Conservation (phyloP, 2,888 invertebrate genomes). For the Himalopsyche tibetana region DNA sequence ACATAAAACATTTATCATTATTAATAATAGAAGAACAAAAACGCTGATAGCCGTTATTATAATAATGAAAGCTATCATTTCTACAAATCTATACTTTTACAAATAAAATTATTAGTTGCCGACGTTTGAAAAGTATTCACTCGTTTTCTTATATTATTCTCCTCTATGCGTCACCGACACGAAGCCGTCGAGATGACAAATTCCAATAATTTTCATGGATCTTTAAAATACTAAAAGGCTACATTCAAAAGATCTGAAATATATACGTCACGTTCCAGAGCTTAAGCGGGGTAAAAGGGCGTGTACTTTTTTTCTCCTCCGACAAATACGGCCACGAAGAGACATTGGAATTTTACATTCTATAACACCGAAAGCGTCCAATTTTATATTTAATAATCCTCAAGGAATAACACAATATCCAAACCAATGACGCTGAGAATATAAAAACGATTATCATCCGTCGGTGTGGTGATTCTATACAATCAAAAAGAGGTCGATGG, state of each 20-base stretch:
- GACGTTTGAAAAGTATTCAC: slow-evolving; percentile 37
- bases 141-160: slow-evolving; percentile 39
- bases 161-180: slow-evolving; percentile 26
- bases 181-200: not conserved
- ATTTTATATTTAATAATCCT: not conserved
- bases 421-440: not conserved
- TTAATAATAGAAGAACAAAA: slow-evolving; percentile 39
- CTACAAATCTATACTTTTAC: slow-evolving; percentile 28
- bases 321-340: not conserved
- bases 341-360: slow-evolving; percentile 7
- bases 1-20: slow-evolving; percentile 44
- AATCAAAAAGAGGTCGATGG: no score
- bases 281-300: not conserved
- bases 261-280: not conserved
- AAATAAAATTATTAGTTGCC: slow-evolving; percentile 49
- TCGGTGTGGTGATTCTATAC: no score
- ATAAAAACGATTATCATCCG: not conserved
- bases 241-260: slow-evolving; percentile 16
- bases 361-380: slow-evolving; percentile 28
- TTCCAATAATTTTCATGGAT: slow-evolving; percentile 5
- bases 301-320: not conserved
- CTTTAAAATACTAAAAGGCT: slow-evolving; percentile 29
- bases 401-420: not conserved
- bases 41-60: slow-evolving; percentile 2
- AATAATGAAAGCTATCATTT: slow-evolving; percentile 23